A percentile compares a stretch with the other conserved stretches of the same genome.
Conservation (phyloP, 2,888 invertebrate species). For the Atrina japonica region DNA sequence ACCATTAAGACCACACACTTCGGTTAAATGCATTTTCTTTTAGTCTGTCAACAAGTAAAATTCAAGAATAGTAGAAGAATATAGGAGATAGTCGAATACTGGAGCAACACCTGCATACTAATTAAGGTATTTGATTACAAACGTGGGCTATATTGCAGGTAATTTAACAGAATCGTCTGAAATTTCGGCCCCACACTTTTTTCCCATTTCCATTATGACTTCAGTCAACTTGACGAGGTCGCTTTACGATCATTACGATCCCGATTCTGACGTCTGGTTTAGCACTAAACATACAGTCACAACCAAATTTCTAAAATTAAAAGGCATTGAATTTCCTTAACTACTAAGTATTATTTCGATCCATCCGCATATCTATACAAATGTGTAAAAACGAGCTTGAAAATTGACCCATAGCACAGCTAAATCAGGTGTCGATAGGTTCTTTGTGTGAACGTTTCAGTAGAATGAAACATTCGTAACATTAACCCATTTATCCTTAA, state of each 20-base stretch:
- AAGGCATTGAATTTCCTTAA: conserved; percentile 39
- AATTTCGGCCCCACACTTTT: conserved; percentile 36
- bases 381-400: too few relatives aligned
- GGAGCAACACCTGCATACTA: conserved; percentile 33
- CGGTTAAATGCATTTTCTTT: conserved; percentile 7
- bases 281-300: conserved; percentile 20
- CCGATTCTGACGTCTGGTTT: conserved; percentile 14
- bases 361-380: too few relatives aligned
- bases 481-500: too few relatives aligned
- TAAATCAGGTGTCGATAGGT: too few relatives aligned
- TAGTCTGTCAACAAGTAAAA: conserved; percentile 23
- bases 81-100: conserved; percentile 8
- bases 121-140: conserved; percentile 36
- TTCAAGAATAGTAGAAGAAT: background rate
- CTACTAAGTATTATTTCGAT: background rate
- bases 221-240: conserved; percentile 20
- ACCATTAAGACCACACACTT: conserved; percentile 36
- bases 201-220: conserved; percentile 38
- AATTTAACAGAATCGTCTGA: conserved; percentile 32
- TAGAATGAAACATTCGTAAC: too few relatives aligned
- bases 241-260: conserved; percentile 18
- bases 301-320: conserved; percentile 20
- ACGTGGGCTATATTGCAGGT: conserved; percentile 25
- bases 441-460: too few relatives aligned
- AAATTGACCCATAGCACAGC: too few relatives aligned